Conservation (phyloP, 2,888 invertebrate genomes). For the Mesodorylaimus sp. region DNA sequence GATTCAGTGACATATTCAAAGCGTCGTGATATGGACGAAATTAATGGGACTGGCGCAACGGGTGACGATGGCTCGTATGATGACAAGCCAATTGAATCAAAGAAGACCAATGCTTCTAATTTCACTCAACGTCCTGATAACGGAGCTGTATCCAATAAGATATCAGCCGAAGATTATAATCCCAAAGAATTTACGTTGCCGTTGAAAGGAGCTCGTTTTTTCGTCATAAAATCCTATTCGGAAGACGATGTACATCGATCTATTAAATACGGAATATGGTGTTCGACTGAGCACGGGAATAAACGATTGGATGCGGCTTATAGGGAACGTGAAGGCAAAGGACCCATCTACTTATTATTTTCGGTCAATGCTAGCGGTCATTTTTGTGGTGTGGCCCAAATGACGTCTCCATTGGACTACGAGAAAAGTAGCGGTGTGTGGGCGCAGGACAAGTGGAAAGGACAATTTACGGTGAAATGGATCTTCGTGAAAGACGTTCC, state of each 20-base stretch:
- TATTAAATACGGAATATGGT: conserved; percentile 98
- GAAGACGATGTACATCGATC: conserved; percentile 87
- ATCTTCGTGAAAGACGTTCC: conserved; percentile 95
- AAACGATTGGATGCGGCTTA: conserved; percentile 80
- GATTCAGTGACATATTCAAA: too few relatives aligned
- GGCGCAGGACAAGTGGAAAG: conserved; percentile 99
- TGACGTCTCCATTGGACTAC: conserved; percentile 85
- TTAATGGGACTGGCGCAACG: too few relatives aligned
- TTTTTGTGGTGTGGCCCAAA: conserved; percentile 96
- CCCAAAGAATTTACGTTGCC: conserved; percentile 71
- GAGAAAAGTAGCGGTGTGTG: conserved; percentile 79
- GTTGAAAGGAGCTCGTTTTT: conserved; percentile 67
- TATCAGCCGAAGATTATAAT: too few relatives aligned
- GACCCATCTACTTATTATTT: conserved; percentile 65
- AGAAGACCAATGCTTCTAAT: too few relatives aligned
- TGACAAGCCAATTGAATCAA: too few relatives aligned
- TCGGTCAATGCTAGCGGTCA: conserved; percentile 93
- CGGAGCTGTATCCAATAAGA: too few relatives aligned
- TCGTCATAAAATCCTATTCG: conserved; percentile 93
- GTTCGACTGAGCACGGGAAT: conserved; percentile 93
- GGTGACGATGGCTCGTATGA: too few relatives aligned
- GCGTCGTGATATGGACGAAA: too few relatives aligned
- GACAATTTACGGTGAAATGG: conserved; percentile 72
- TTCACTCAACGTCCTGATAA: too few relatives aligned
- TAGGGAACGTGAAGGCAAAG: conserved; percentile 54